Evolutionary conservation across 2,888 invertebrate genomes (phyloP).

Genomic region (Epirrhoe tristata): DNA sequence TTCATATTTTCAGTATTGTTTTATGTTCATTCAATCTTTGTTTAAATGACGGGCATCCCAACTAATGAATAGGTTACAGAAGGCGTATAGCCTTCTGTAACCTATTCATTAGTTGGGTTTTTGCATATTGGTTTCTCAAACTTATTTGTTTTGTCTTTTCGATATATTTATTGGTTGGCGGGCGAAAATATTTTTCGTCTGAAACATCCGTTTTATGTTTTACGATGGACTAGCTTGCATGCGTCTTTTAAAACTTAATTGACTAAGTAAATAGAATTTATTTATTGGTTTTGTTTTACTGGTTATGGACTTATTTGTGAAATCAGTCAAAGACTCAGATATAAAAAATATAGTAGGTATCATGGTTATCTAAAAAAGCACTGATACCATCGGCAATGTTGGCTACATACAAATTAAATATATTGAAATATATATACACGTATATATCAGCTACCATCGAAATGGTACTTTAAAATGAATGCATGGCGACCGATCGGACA

Average conservation of each 20-base stretch:
- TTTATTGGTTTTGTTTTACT: background rate
- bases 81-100: background rate
- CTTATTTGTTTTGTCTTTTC: background rate
- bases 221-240: background rate
- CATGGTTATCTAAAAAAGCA: background rate
- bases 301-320: background rate
- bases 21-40: background rate
- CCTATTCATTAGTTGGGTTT: background rate
- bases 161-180: background rate
- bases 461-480: background rate
- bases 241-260: background rate
- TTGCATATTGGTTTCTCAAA: background rate
- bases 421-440: too few relatives aligned
- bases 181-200: background rate
- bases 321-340: background rate
- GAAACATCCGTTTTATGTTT: background rate
- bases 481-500: slow-evolving; percentile 10
- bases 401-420: too few relatives aligned
- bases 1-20: background rate
- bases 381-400: background rate
- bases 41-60: too few relatives aligned
- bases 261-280: background rate
- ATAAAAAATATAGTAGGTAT: background rate
- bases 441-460: background rate
- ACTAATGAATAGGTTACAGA: too few relatives aligned